Evolutionary conservation across 2,797 vertebrate species (phyloP).

Genomic region (Sebastolobus alascanus): DNA sequence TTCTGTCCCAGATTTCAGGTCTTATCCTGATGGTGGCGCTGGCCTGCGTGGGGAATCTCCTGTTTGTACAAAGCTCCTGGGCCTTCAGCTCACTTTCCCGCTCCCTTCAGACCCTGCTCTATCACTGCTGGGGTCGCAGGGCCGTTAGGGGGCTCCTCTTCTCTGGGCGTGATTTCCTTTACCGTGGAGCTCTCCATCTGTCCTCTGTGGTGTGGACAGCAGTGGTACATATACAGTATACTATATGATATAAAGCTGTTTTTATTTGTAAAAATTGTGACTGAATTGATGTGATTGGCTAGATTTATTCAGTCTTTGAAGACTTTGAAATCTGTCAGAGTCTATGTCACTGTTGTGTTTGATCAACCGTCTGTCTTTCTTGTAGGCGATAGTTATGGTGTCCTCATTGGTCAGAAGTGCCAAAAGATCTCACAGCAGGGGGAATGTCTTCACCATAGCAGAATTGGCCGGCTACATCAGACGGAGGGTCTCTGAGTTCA

Average conservation of each 20-base stretch:
- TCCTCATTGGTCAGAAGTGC: constrained; percentile 62
- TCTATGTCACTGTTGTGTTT: background rate
- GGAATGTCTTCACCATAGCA: constrained; percentile 61
- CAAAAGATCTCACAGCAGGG: constrained; percentile 70
- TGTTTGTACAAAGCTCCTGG: constrained; percentile 48
- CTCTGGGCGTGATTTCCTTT: constrained; percentile 8
- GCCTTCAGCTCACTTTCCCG: constrained; percentile 45
- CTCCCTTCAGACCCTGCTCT: constrained; percentile 58
- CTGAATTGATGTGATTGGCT: background rate
- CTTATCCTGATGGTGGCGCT: constrained; percentile 72
- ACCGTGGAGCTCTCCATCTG: constrained; percentile 53
- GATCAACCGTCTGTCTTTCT: constrained; percentile 3
- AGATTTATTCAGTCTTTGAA: background rate
- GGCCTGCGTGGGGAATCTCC: constrained; percentile 64
- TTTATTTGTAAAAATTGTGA: background rate
- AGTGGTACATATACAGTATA: constrained; percentile 70
- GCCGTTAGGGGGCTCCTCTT: constrained; percentile 8
- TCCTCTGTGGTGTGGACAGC: constrained; percentile 64
- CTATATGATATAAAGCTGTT: background rate
- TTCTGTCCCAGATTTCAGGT: constrained; percentile 75
- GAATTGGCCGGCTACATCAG: constrained; percentile 69
- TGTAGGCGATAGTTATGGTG: constrained; percentile 72
- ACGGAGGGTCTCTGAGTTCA: constrained; percentile 48
- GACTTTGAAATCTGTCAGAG: background rate
- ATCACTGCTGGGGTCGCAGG: constrained; percentile 32